Evolutionary conservation across 2,888 invertebrate species (phyloP), one percentile per base, ranked within the genome.

Genomic region (Machimus rusticus): DNA sequence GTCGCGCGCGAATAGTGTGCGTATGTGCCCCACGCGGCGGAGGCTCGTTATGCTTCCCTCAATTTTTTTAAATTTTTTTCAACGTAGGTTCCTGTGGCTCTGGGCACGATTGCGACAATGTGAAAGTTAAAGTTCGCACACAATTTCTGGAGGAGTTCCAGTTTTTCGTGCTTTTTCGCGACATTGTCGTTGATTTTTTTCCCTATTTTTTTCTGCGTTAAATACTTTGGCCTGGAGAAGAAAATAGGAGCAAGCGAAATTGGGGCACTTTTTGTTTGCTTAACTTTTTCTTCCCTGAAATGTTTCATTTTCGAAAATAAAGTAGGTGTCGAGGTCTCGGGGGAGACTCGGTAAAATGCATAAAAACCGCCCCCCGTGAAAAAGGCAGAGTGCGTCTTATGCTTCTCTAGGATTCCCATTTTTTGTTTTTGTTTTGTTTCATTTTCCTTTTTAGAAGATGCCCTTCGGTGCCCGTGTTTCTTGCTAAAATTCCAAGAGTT

Each of bases 221-320:
- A 66, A 66, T 66, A 66, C 66, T 66, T 66, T 43, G 57, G 46
- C 74, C 23, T 74, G 46, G 46, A 74, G 74, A 55, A 34, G 66
- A 87, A 82, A 87, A 82, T 74, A 87, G 34, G 74, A 37, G 34
- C 76, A 34, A 51, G 19, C 55, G 28, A 86, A 86, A 86, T 86
- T 86, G 86, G 86, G 86, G 55, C 86, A 86, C 55, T 86, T 86
- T 86, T 86, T 86, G 76, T 34, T 87, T 81, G 66, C 37, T 81
- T 46, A 78, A 87, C 76, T 87, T 79, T 66, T 66, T 79, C 9
- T 74, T 39, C 74, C 76, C 43, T 74, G 14, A 66, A 66, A 31
- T 34, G 37, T 77, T 43, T 78, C 43, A 86, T 86, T 66, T 66
- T 86, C 37, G 34, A 23, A 23, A 4, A 51, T 37, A 77, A 86